Evolutionary conservation across 2,113 vertebrate species (phyloP).

Genomic region (Xiphorhynchus elegans): DNA sequence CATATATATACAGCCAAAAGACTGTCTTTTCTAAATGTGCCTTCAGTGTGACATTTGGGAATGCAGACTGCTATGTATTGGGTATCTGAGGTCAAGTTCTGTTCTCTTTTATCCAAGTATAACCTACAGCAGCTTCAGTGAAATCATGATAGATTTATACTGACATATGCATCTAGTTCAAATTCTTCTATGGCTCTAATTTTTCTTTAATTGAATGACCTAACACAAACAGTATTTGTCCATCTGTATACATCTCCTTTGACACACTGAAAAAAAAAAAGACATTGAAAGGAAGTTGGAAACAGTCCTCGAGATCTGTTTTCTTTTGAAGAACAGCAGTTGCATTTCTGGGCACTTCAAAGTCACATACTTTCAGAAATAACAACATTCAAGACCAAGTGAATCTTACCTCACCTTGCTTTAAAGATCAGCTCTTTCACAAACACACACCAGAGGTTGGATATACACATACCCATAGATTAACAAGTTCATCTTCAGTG

Average conservation of each 20-base stretch:
- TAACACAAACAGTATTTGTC: slow-evolving; percentile 50
- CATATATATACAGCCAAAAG: not conserved
- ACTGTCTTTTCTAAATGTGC: not conserved
- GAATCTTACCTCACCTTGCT: slow-evolving; percentile 58
- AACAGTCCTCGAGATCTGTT: slow-evolving; percentile 31
- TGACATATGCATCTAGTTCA: not conserved
- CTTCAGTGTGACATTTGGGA: not conserved
- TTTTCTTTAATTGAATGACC: slow-evolving; percentile 61
- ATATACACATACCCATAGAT: not conserved
- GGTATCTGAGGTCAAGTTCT: not conserved
- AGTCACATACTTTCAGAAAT: slow-evolving; percentile 48
- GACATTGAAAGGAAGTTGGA: slow-evolving; percentile 61
- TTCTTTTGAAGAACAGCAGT: slow-evolving; percentile 62
- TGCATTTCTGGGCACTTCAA: slow-evolving; percentile 67
- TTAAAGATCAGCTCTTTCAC: slow-evolving; percentile 49
- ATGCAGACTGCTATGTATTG: not conserved
- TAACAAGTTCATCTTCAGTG: slow-evolving; percentile 21
- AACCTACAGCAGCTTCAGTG: slow-evolving; percentile 30
- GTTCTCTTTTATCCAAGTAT: slow-evolving; percentile 8
- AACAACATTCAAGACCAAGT: slow-evolving; percentile 48
- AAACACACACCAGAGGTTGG: slow-evolving; percentile 25
- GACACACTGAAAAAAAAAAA: slow-evolving; percentile 27
- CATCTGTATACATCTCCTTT: slow-evolving; percentile 44
- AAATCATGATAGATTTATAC: slow-evolving; percentile 28
- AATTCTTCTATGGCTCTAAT: slow-evolving; percentile 25